phyloP scores from a whole-genome alignment of 2,113 vertebrate genomes.

The Pangasianodon gigas region DNA sequence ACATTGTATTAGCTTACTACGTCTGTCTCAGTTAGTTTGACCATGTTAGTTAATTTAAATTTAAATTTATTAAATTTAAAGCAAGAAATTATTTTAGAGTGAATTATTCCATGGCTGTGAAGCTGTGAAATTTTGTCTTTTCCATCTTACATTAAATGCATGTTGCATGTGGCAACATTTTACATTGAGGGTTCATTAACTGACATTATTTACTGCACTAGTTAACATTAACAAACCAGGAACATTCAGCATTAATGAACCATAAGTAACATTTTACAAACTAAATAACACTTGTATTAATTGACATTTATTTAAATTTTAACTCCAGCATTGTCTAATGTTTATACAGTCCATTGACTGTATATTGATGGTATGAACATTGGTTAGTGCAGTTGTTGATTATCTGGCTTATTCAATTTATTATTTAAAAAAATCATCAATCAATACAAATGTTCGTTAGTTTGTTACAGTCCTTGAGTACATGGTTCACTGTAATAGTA shows the following conservation, averaged over 20 bases:
- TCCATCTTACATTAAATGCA: not conserved
- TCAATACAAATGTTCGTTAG: not conserved
- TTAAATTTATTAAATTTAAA: not conserved
- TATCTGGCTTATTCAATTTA: not conserved
- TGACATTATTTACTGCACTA: not conserved
- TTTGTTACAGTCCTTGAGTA: not conserved
- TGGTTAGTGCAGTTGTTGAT: not conserved
- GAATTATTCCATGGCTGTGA: constrained; percentile 61
- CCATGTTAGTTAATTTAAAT: not conserved
- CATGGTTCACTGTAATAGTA: not conserved
- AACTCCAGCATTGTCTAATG: not conserved
- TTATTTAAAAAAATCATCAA: not conserved
- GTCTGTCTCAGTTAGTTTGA: not conserved
- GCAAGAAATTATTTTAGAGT: not conserved
- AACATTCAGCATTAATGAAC: no score
- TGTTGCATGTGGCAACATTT: not conserved
- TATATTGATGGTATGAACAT: no score
- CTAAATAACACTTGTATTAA: no score
- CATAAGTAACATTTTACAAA: no score
- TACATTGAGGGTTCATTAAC: not conserved
- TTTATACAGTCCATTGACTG: not conserved
- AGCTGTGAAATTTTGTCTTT: not conserved
- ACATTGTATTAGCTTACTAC: not conserved
- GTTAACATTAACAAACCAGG: not conserved
- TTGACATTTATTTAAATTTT: not conserved